Base-by-base conservation (phyloP, 35 echinoderm and acorn worm species). In the Eucidaris tribuloides region DNA sequence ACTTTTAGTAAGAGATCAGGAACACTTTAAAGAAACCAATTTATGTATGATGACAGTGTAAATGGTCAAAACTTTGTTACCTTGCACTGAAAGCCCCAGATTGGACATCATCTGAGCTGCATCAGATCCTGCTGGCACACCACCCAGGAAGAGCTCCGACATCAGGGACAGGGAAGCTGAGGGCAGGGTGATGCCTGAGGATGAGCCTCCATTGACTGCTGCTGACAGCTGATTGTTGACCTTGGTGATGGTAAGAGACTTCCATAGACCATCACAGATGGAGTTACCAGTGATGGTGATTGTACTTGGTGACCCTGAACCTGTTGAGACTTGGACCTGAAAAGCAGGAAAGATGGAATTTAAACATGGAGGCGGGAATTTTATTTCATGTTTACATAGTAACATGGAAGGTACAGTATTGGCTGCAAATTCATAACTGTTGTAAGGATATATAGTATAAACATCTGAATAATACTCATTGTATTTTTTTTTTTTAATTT, bases 251-350 rank as follows among this genome's bases (percentile, higher is more conserved):
- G 71, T 76, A 24, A 92, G 34, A 15, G 76, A 68, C 18, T 82
- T 71, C 94, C 94, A 97, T 23, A 89, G 84, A 31, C 94, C 94
- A 81, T 88, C 80, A 78, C 94, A 97, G 15, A 97, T 59, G 29
- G 11, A 45, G 7, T 42, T 38, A 31, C 66, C 48, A 60, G 74
- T 46, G 9, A 62, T 57, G 58, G 83, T 24, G 6, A 87, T 50
- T 18, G 84, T 58, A 9, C 55, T 19, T 0, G 66, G 38, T 7
- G 33, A 42, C 1, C 49, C 79, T 0, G 71, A 37, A 9, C 84
- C 81, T 32, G 77, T 72, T 46, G 61, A 52, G 46, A 88, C 32
- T 24, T 55, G 50, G 0, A 97, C 38, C 88, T 96, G 68, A 3
- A 76, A 38, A 71, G 58, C 35, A 46, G 18, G 52, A 31, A 62